Evolutionary conservation across 2,113 vertebrate genomes (phyloP), one percentile per base, ranked within the genome.

Genomic region (Podiceps cristatus): DNA sequence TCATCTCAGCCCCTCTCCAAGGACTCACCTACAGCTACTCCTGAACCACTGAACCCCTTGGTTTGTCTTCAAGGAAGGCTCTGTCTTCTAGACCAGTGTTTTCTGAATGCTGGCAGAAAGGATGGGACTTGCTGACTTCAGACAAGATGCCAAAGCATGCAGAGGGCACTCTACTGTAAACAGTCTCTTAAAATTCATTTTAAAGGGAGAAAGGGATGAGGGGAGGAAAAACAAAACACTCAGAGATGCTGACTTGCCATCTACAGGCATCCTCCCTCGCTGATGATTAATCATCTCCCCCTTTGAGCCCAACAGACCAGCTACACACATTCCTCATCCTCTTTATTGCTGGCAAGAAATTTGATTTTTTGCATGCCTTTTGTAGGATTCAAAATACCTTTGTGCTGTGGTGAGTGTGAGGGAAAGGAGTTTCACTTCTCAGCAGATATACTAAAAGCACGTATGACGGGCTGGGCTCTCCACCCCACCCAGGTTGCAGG

Each of bases 181-280:
- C 53, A 93, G 50, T 52, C 29, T 86, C 73, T 79, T 85, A 69
- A 69, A 94, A 96, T 75, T 96, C 3, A 72, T 96, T 97, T 96
- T 89, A 64, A 82, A 93, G 80, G 24, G 75, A 83, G 72, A 85
- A 78, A 66, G 28, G 5, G 67, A 80, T 64, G 63, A 82, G 33
- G 42, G 87, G 95, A 97, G 91, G 83, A 64, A 91, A 97, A 97
- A 2, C 49, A 95, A 95, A 97, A 93, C 89, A 96, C 53, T 47
- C 47, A 72, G 80, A 96, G 73, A 82, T 91, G 96, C 91, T 96
- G 94, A 96, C 84, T 95, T 94, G 86, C 80, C 80, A 86, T 93
- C n/a, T 91, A 67, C 44, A 93, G 69, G 87, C 80, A 95, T 88
- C 87, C 96, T 97, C 97, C 96, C 91, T 96, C 10, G 0, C 53